These are phyloP conservation scores for Misgurnus anguillicaudatus DNA, from an alignment of 2,113 vertebrate genomes.

Conservation along the genomic window DNA sequence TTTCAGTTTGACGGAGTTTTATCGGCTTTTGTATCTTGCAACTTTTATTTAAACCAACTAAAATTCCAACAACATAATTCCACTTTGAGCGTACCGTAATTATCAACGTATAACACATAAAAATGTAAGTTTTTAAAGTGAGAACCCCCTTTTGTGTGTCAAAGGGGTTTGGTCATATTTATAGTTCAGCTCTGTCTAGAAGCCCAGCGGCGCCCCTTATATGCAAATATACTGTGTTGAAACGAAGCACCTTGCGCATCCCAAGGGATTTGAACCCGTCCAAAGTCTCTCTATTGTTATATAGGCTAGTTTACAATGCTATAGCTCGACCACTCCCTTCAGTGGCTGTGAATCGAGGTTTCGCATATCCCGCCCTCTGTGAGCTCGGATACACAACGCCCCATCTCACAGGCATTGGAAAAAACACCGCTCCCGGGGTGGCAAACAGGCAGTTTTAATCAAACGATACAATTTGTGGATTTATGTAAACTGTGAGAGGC, in stretches of 20 bases:
- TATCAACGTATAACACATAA: too few species aligned
- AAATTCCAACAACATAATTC: too few species aligned
- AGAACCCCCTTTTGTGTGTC: neutral
- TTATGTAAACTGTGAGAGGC: conserved; percentile 26
- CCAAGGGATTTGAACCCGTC: neutral
- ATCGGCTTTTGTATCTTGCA: too few species aligned
- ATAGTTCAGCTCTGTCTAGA: neutral
- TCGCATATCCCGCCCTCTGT: conserved; percentile 26
- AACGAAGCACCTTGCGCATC: conserved; percentile 18
- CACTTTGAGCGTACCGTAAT: too few species aligned
- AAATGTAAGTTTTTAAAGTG: too few species aligned
- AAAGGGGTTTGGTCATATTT: neutral
- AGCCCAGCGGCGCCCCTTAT: neutral
- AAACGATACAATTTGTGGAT: conserved; percentile 10
- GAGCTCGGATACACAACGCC: conserved; percentile 10
- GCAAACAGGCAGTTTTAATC: conserved; percentile 1
- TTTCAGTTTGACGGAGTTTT: too few species aligned
- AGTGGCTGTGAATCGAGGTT: conserved; percentile 28
- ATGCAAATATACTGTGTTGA: conserved; percentile 17
- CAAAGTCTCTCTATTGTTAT: neutral
- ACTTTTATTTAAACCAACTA: too few species aligned
- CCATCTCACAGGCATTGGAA: neutral
- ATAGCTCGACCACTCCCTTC: conserved; percentile 25
- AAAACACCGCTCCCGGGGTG: conserved; percentile 22
- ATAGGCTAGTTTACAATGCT: neutral